phyloP scores from a whole-genome alignment of 1,140 invertebrate genomes.

The Theocolax elegans region DNA sequence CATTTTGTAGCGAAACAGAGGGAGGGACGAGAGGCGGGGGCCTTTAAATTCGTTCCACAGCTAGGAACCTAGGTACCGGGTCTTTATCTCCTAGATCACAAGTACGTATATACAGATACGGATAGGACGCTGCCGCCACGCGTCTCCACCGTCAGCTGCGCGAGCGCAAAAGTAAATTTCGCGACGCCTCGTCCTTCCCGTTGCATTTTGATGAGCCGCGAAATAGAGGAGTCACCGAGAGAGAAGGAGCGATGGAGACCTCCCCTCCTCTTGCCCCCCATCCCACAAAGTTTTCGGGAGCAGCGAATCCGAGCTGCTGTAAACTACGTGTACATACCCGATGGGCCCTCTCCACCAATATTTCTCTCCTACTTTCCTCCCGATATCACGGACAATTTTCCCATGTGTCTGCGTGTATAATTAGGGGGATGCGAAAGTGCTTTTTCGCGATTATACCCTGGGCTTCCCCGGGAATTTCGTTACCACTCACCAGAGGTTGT shows the following conservation, averaged over 20 bases:
- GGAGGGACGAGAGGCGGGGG: neutral
- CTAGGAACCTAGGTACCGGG: too few relatives aligned
- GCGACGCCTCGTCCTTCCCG: slow-evolving; percentile 23
- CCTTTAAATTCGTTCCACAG: neutral
- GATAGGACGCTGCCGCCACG: neutral
- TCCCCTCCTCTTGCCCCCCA: neutral
- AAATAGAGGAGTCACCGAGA: slow-evolving; percentile 17
- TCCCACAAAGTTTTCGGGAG: slow-evolving; percentile 24
- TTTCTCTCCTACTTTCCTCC: too few relatives aligned
- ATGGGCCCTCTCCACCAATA: too few relatives aligned
- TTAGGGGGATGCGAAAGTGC: slow-evolving; percentile 15
- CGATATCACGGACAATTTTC: neutral
- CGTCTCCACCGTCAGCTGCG: slow-evolving; percentile 21
- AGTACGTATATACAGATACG: neutral
- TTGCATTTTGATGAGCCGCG: slow-evolving; percentile 38
- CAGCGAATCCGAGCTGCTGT: too few relatives aligned
- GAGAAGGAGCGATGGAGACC: too few relatives aligned
- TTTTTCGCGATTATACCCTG: too few relatives aligned
- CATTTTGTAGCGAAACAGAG: too few relatives aligned
- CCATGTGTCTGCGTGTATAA: slow-evolving; percentile 15
- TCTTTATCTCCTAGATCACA: neutral
- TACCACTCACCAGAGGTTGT: too few relatives aligned
- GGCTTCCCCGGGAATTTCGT: too few relatives aligned
- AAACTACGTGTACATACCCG: too few relatives aligned
- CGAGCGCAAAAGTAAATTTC: slow-evolving; percentile 39